phyloP scores from a whole-genome alignment of 2,797 vertebrate species.

The Ctenopoma kingsleyae region DNA sequence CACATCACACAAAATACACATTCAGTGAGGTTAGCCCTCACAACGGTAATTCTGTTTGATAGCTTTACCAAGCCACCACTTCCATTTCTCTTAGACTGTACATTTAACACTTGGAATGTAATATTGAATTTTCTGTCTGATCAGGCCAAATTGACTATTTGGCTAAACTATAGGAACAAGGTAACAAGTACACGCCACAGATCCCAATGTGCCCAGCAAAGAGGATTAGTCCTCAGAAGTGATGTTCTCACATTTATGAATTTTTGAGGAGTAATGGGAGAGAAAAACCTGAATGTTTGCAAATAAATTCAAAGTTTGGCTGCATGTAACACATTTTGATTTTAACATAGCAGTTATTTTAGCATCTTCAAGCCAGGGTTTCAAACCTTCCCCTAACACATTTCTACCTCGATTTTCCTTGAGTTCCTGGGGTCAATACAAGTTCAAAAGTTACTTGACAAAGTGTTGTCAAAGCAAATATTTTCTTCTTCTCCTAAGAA shows the following conservation, averaged over 20 bases:
- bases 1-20: slow-evolving; percentile 41
- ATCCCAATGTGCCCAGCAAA: slow-evolving; percentile 22
- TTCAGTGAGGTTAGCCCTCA: slow-evolving; percentile 43
- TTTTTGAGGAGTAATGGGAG: slow-evolving; percentile 6
- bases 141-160: slow-evolving; percentile 51
- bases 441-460: not conserved
- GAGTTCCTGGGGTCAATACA: not conserved
- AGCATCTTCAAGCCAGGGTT: not conserved
- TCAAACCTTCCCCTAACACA: slow-evolving; percentile 11
- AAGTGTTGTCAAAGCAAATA: not conserved
- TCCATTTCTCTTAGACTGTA: slow-evolving; percentile 54
- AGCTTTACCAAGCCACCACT: slow-evolving; percentile 69
- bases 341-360: slow-evolving; percentile 12
- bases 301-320: not conserved
- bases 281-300: slow-evolving; percentile 11
- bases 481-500: not conserved
- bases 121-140: slow-evolving; percentile 55
- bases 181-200: slow-evolving; percentile 17
- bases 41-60: slow-evolving; percentile 71
- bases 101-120: slow-evolving; percentile 58
- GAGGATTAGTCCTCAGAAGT: slow-evolving; percentile 2
- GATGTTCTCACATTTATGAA: slow-evolving; percentile 34
- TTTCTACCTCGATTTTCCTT: not conserved
- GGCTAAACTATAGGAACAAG: slow-evolving; percentile 38
- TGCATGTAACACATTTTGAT: slow-evolving; percentile 6